A percentile compares a stretch with the other conserved stretches of the same genome.
Conservation (phyloP, 2,113 vertebrate genomes). For the Sakesphorus luctuosus region DNA sequence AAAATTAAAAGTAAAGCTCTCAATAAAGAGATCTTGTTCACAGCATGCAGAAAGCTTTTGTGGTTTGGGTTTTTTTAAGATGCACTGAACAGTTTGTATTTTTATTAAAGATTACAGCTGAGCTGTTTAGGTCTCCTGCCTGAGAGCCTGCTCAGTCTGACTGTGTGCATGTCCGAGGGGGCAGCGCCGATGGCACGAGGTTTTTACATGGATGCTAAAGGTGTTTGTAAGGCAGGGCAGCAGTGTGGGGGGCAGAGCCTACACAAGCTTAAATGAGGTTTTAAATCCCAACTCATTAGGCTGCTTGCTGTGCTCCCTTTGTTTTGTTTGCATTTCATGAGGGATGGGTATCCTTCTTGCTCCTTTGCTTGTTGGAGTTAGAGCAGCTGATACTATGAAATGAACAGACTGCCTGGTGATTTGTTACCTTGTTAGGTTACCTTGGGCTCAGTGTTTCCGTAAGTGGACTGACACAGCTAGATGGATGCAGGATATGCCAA, state of each 20-base stretch:
- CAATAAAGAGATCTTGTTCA: conserved; percentile 60
- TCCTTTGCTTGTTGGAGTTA: not conserved
- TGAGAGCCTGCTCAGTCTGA: not conserved
- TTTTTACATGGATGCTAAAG: not conserved
- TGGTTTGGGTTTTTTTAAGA: not conserved
- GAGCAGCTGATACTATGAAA: conserved; percentile 18
- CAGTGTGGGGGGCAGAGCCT: not conserved
- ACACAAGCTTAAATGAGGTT: not conserved
- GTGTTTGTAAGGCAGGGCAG: not conserved
- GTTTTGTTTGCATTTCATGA: not conserved
- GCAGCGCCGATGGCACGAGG: not conserved
- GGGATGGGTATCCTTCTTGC: not conserved
- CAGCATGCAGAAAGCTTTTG: conserved; percentile 35
- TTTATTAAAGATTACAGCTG: not conserved
- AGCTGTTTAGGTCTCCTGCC: not conserved
- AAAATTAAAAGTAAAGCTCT: conserved; percentile 78
- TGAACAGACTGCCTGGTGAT: conserved; percentile 30
- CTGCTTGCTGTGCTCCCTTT: not conserved
- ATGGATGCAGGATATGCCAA: conserved; percentile 49
- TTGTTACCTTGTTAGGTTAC: conserved; percentile 60
- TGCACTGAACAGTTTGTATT: not conserved
- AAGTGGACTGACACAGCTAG: conserved; percentile 36
- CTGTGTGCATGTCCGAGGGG: accelerated
- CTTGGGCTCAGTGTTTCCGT: conserved; percentile 16
- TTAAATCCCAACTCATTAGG: not conserved